Evolutionary conservation across 2,113 vertebrate genomes (phyloP), one percentile per base, ranked within the genome.

Genomic region (Lophotis ruficrista): DNA sequence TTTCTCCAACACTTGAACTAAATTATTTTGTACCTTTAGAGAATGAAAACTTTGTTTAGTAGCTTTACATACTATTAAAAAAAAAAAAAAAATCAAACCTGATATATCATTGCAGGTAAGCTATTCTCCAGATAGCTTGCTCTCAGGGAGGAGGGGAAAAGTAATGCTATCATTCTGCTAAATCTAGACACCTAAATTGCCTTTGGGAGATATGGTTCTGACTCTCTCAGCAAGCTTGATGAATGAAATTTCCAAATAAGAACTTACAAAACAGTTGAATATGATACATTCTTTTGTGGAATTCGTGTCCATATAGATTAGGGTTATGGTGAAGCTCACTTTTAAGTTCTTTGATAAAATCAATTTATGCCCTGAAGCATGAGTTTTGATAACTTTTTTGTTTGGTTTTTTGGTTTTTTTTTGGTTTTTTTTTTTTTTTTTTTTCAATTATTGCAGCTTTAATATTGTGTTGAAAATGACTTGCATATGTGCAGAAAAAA

Each of bases 401-500:
- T 30, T 25, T 31, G 30, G 17, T 15, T 43, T 2, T 15, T 43
- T 2, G n/a, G 14, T 3, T 41, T 30, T 12, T 56, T 33, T 33
- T 43, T 27, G 15, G 30, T 54, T 28, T 58, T 75, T 22, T 20
- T 14, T 33, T 4, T 12, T 15, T 14, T 14, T 10, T 19, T 31
- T 22, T 41, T 9, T 54, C 53, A 64, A 22, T 66, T 47, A 81
- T 78, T 89, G 85, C 80, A 81, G 45, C 21, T 91, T 90, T 91
- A 91, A 93, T 93, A 75, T 82, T 89, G 51, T 89, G 53, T 78
- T 64, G 94, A 81, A 94, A 96, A 97, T 92, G 6, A 93, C 83
- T 97, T 97, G 51, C 94, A 91, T 94, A 75, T 96, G 94, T 92
- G 77, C 65, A 81, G 65, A 48, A 81, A 87, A 88, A 53, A 53